Base-by-base conservation (phyloP, 2,797 vertebrate genomes). In the Caiman crocodilus region DNA sequence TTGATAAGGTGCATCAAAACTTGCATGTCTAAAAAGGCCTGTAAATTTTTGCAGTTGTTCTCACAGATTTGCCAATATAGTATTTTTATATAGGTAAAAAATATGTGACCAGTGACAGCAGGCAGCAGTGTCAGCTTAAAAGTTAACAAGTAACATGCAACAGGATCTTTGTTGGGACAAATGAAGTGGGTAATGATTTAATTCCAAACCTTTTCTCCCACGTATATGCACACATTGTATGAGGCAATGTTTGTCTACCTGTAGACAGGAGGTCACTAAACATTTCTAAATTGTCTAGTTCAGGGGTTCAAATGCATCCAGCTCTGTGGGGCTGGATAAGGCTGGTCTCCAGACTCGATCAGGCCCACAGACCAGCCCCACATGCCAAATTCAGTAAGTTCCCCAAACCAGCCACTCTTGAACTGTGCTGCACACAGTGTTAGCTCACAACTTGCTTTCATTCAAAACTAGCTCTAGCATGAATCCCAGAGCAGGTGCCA, bases 211-310 rank as follows among this genome's bases (percentile, higher is more conserved):
- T 94, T 35, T 71, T 89, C 25, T 67, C 35, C 63, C 3, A 0
- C 83, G 82, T 86, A 50, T 50, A 50, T 50, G 42, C 42, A 50
- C 42, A 50, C 9, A 89, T 75, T 89, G 61, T 65, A 5, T 26
- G 5, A 12, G 10, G 4, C 87, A 77, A 65, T 88, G 63, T 92
- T 93, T 88, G 79, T 50, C 42, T 50, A 50, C 93, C 93, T 81
- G 89, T 79, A 85, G 89, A 87, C 81, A 13, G 58, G 25, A 88
- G 92, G 58, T 92, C 74, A 56, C 56, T 85, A 75, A 93, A 57
- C 88, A 60, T 85, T 75, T 50, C 42, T 11, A 50, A 50, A 50
- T 50, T 50, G 42, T 50, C 42, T 10, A 50, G 42, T 50, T 50
- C 42, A 50, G 42, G 42, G 42, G 42, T 50, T 50, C 42, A 50